Evolutionary conservation across 1,140 invertebrate species (phyloP), one percentile per base, ranked within the genome.

Genomic region (Vollenhovia emeryi): DNA sequence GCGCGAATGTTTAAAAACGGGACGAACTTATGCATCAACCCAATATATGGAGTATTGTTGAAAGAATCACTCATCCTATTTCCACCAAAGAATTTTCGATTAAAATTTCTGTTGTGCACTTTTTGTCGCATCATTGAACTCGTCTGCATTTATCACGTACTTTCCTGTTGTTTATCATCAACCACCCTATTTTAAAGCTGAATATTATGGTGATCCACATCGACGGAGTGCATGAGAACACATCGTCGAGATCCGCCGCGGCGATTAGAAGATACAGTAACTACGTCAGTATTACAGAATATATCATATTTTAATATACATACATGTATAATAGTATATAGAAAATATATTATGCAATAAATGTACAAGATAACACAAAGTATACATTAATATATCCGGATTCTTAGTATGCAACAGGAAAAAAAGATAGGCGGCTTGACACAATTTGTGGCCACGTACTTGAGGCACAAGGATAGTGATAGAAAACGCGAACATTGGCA

Each of bases 201-300:
- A 76, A 76, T 60, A 76, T 76, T 59, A 76, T 76, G 9, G 52
- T 75, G 36, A 76, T 76, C 52, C 55, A 76, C n/a, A 76, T 76
- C 36, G 73, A 76, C 1, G 73, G 73, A 5, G 73, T 76, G 11
- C 52, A 76, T 15, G 73, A 60, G 55, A 76, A 76, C 18, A 76
- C 55, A 60, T 76, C 73, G 36, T 60, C 73, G 18, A 76, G 24
- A 60, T 76, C 24, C 7, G 18, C 6, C 55, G 73, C 73, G 11
- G 55, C 36, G 13, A 76, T 76, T n/a, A 76, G 15, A 57, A 76
- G 36, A 24, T 76, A 76, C 3, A 76, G 9, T 4, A 76, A 9
- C 55, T 75, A 75, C 8, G 11, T 27, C 15, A 60, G 60, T 75
- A 40, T 52, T 82, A 43, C 21, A 27, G 2, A 27, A 27, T 68